phyloP scores from a whole-genome alignment of 2,797 vertebrate genomes.

The Cuniculus paca region DNA sequence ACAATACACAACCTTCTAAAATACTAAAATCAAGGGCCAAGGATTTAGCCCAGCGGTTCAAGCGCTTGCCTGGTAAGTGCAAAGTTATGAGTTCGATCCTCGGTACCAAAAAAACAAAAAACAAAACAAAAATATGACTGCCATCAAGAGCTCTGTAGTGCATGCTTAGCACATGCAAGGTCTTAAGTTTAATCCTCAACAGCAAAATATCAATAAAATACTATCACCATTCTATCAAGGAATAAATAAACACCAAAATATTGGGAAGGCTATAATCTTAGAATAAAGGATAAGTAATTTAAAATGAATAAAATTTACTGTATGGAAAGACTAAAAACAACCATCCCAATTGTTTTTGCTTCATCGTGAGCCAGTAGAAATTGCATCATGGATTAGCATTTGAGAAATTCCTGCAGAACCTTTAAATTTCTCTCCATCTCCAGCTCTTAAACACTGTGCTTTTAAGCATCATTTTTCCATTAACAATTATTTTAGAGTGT shows the following conservation, averaged over 20 bases:
- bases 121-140: too few species aligned
- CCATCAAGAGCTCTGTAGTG: not conserved
- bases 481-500: conserved; percentile 53
- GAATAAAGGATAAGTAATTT: conserved; percentile 2
- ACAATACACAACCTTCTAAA: not conserved
- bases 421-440: not conserved
- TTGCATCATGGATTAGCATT: not conserved
- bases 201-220: not conserved
- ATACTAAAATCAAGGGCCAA: too few species aligned
- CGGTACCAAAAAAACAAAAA: too few species aligned
- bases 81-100: too few species aligned
- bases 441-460: conserved; percentile 39
- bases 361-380: not conserved
- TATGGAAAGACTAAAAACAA: not conserved
- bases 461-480: conserved; percentile 32
- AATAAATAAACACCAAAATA: conserved; percentile 22
- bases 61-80: too few species aligned
- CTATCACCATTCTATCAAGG: not conserved
- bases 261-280: not conserved
- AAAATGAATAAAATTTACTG: not conserved
- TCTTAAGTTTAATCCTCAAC: not conserved
- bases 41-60: too few species aligned
- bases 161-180: not conserved
- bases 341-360: not conserved
- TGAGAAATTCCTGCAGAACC: not conserved